A percentile compares a stretch with the other conserved stretches of the same genome.
phyloP scores from a whole-genome alignment of 1,140 invertebrate species.

The Conus betulinus region DNA sequence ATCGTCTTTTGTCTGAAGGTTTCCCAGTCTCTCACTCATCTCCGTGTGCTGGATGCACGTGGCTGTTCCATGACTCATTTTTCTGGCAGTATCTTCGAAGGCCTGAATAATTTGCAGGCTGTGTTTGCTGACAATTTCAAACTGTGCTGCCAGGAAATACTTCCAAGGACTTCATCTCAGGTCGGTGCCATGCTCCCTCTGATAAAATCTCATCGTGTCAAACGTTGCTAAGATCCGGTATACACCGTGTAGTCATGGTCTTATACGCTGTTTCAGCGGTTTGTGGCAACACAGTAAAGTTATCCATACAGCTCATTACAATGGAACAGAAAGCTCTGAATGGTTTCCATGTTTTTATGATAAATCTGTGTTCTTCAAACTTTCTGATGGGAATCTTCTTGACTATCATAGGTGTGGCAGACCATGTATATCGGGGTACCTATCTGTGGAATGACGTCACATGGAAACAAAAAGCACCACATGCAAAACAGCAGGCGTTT shows the following conservation, averaged over 20 bases:
- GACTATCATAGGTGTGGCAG: slow-evolving; percentile 59
- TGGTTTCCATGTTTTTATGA: slow-evolving; percentile 47
- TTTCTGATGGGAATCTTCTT: slow-evolving; percentile 67
- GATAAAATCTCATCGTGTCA: slow-evolving; percentile 54
- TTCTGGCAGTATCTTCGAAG: neutral
- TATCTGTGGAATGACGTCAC: slow-evolving; percentile 55
- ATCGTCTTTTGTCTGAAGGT: slow-evolving; percentile 12
- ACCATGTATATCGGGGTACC: slow-evolving; percentile 50
- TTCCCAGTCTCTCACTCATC: slow-evolving; percentile 37
- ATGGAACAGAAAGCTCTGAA: neutral
- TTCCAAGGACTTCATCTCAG: slow-evolving; percentile 27
- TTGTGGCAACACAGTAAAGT: slow-evolving; percentile 47
- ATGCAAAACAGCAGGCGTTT: slow-evolving; percentile 61
- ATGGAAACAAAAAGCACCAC: slow-evolving; percentile 56
- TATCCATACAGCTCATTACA: slow-evolving; percentile 22
- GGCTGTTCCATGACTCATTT: neutral
- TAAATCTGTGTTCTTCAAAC: slow-evolving; percentile 60
- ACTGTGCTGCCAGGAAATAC: slow-evolving; percentile 47
- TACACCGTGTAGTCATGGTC: slow-evolving; percentile 45
- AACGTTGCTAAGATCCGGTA: slow-evolving; percentile 42
- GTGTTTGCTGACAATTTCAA: slow-evolving; percentile 43
- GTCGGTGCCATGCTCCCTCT: slow-evolving; percentile 23
- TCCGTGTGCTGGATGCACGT: neutral
- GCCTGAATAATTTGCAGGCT: neutral
- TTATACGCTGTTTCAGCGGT: slow-evolving; percentile 43